Evolutionary conservation across 1,140 invertebrate genomes (phyloP).

Genomic region (Drosophila sulfurigaster): DNA sequence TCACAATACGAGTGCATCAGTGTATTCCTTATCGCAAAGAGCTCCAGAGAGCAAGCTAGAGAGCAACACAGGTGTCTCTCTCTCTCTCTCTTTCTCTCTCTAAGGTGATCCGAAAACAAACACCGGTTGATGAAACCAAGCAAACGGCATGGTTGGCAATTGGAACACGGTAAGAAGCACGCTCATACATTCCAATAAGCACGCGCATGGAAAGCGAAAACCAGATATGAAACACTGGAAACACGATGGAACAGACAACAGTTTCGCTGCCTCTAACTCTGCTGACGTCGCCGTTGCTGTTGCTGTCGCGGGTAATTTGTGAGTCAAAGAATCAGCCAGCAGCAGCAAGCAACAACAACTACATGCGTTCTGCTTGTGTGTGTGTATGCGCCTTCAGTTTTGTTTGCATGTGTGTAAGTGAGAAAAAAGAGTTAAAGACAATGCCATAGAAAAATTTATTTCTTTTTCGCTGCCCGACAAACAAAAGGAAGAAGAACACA

Average conservation of each 20-base stretch:
- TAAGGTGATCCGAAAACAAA: constrained; percentile 65
- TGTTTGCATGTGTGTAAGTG: constrained; percentile 27
- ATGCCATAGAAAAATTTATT: constrained; percentile 21
- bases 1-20: constrained; percentile 32
- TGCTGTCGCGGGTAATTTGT: constrained; percentile 72
- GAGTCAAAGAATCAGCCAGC: constrained; percentile 75
- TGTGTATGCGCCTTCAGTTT: not conserved
- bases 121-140: constrained; percentile 56
- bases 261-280: constrained; percentile 57
- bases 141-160: constrained; percentile 28
- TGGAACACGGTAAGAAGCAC: constrained; percentile 28
- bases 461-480: constrained; percentile 5
- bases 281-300: constrained; percentile 53
- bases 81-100: constrained; percentile 17
- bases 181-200: constrained; percentile 40
- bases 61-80: constrained; percentile 36
- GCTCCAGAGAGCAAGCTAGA: not conserved
- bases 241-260: constrained; percentile 69
- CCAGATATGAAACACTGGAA: constrained; percentile 71
- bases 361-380: constrained; percentile 26
- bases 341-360: constrained; percentile 43
- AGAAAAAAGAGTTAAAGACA: constrained; percentile 54
- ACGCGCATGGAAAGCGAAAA: constrained; percentile 73
- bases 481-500: constrained; percentile 1
- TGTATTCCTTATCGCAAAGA: constrained; percentile 38